Conservation (phyloP, 1,140 invertebrate genomes). For the Saccostrea cuccullata region DNA sequence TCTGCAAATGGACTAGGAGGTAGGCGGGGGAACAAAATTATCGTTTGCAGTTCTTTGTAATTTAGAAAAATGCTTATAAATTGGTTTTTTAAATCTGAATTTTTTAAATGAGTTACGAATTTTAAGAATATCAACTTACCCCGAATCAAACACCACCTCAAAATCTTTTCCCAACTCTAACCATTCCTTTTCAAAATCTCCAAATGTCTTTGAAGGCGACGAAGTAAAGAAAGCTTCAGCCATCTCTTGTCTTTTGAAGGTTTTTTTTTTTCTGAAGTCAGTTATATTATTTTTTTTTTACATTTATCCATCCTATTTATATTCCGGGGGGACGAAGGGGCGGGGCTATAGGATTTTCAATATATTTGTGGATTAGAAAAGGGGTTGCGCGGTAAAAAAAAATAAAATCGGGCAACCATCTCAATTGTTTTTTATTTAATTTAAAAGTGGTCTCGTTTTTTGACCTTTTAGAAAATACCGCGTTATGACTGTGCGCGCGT, state of each 20-base stretch:
- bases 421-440: slow-evolving; percentile 2
- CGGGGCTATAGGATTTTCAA: neutral
- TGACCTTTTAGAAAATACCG: neutral
- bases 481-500: slow-evolving; percentile 28
- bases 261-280: neutral
- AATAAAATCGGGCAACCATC: neutral
- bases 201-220: neutral
- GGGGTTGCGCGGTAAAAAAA: neutral
- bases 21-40: neutral
- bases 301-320: slow-evolving; percentile 37
- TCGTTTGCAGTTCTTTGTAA: slow-evolving; percentile 1
- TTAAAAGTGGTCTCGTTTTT: slow-evolving; percentile 30
- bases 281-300: neutral
- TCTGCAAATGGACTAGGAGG: neutral
- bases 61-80: neutral
- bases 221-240: slow-evolving; percentile 25
- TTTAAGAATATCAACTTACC: neutral
- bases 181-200: slow-evolving; percentile 31
- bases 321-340: slow-evolving; percentile 1
- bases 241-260: neutral
- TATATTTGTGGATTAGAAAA: neutral
- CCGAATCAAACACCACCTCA: slow-evolving; percentile 28
- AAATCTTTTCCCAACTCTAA: slow-evolving; percentile 26
- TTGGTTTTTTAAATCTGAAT: neutral
- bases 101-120: slow-evolving; percentile 13